Conservation (phyloP, 2,888 invertebrate genomes). For the Lamellibrachia satsuma region DNA sequence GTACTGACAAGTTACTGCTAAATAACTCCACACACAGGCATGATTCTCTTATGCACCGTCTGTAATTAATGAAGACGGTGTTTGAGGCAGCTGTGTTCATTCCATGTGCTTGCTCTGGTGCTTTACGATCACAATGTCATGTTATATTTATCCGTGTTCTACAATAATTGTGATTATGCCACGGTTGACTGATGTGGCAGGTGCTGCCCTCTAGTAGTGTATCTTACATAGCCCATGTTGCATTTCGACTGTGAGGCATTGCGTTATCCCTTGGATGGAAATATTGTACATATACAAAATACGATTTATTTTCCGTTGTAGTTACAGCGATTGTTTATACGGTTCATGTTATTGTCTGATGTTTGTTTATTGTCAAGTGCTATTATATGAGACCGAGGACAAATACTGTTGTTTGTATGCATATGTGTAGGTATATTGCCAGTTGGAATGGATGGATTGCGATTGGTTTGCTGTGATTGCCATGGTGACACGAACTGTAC, state of each 20-base stretch:
- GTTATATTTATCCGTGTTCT: conserved; percentile 5
- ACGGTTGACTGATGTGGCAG: not conserved
- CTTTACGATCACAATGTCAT: not conserved
- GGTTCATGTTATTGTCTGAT: not conserved
- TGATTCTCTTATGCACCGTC: not conserved
- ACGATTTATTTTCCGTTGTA: conserved; percentile 7
- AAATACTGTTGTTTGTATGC: conserved; percentile 13
- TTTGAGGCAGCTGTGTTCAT: not conserved
- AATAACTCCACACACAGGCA: not conserved
- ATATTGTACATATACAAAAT: not conserved
- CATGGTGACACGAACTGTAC: not conserved
- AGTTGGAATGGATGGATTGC: not conserved
- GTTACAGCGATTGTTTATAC: not conserved
- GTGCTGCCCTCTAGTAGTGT: not conserved
- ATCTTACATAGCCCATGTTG: not conserved
- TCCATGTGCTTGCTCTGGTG: not conserved
- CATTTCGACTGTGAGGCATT: conserved; percentile 8
- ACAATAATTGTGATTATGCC: not conserved
- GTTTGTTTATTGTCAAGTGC: conserved; percentile 17
- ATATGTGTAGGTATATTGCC: not conserved
- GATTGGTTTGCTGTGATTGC: not conserved
- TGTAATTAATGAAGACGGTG: not conserved
- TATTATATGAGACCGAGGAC: conserved; percentile 2
- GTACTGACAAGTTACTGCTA: not conserved
- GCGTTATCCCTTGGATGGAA: not conserved